Conservation (phyloP, 2,113 vertebrate species). For the Percina caprodes region DNA sequence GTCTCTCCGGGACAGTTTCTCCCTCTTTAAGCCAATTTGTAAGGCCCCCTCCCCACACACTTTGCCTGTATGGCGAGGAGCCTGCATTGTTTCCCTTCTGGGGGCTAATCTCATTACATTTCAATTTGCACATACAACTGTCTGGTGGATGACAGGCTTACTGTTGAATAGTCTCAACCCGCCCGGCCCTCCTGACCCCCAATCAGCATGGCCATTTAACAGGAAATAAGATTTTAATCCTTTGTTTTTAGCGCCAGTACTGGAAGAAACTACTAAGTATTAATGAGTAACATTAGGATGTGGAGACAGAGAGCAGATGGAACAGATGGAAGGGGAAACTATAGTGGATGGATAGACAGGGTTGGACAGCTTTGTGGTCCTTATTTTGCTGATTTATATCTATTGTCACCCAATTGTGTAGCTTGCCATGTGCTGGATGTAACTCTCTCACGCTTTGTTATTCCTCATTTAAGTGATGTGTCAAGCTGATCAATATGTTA, state of each 20-base stretch:
- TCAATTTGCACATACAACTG: constrained; percentile 82
- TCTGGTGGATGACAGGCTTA: constrained; percentile 78
- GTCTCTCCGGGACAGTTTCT: constrained; percentile 53
- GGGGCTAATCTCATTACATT: constrained; percentile 80
- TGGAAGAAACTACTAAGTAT: constrained; percentile 50
- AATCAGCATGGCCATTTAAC: constrained; percentile 63
- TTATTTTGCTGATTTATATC: constrained; percentile 14
- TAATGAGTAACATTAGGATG: constrained; percentile 54
- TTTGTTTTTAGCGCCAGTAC: constrained; percentile 52
- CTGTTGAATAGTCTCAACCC: constrained; percentile 63
- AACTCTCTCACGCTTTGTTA: background rate
- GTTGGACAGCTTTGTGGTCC: constrained; percentile 15
- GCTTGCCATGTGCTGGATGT: background rate
- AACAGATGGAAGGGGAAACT: constrained; percentile 47
- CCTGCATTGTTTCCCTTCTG: constrained; percentile 74
- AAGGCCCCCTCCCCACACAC: constrained; percentile 10
- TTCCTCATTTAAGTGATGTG: background rate
- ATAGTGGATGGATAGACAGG: constrained; percentile 13
- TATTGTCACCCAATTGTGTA: constrained; percentile 13
- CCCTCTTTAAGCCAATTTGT: constrained; percentile 64
- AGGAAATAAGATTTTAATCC: constrained; percentile 72
- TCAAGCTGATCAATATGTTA: background rate
- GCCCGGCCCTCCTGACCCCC: constrained; percentile 47
- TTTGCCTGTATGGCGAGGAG: constrained; percentile 42
- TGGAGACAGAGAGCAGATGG: constrained; percentile 56